These are phyloP conservation scores for Cherax destructor DNA, from an alignment of 1,140 invertebrate species.

Conservation along the genomic window DNA sequence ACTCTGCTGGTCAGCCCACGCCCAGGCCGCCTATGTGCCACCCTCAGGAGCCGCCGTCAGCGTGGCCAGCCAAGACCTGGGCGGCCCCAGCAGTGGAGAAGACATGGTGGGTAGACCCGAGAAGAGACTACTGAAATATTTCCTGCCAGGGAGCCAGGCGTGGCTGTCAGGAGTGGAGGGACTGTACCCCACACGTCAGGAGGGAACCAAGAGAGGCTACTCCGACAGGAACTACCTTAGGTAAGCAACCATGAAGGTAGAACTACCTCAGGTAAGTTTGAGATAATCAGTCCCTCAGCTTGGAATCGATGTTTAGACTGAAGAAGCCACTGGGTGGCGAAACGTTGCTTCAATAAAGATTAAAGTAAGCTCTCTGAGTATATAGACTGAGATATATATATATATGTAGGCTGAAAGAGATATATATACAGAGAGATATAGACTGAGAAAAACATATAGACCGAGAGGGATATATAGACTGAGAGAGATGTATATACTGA, in stretches of 20 bases:
- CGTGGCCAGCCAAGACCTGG: background rate
- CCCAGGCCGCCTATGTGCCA: constrained; percentile 18
- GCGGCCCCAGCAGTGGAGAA: background rate
- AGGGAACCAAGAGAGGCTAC: constrained; percentile 40
- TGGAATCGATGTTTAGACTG: too few relatives aligned
- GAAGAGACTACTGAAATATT: constrained; percentile 42
- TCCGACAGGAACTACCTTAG: constrained; percentile 26
- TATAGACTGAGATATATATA: too few relatives aligned
- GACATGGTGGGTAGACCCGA: background rate
- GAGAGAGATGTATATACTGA: too few relatives aligned
- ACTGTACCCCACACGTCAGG: background rate
- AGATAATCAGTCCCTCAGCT: too few relatives aligned
- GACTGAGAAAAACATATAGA: too few relatives aligned
- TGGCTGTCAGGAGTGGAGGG: background rate
- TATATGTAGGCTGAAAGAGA: too few relatives aligned
- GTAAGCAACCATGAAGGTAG: background rate
- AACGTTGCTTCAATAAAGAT: too few relatives aligned
- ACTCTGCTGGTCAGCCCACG: background rate
- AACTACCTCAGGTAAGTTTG: background rate
- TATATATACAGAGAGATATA: too few relatives aligned
- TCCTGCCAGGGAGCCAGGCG: constrained; percentile 24
- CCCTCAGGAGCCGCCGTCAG: constrained; percentile 22
- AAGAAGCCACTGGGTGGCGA: too few relatives aligned
- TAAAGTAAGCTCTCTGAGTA: too few relatives aligned
- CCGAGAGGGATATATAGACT: too few relatives aligned